Conservation (phyloP, 1,140 invertebrate species). For the Meloidogyne floridensis region DNA sequence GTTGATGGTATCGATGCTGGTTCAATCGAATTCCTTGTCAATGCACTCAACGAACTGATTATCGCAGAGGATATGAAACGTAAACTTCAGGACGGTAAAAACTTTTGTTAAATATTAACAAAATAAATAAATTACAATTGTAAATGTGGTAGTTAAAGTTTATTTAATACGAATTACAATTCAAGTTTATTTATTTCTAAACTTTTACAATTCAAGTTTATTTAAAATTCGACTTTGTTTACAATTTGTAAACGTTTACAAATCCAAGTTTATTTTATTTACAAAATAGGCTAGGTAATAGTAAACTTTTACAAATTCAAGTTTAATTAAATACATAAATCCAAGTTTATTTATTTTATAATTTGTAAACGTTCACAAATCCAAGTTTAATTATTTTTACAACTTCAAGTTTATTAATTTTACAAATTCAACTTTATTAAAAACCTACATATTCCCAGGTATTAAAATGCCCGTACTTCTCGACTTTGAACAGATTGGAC, state of each 20-base stretch:
- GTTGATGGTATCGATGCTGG: slow-evolving; percentile 65
- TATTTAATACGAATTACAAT: background rate
- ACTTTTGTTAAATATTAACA: slow-evolving; percentile 1
- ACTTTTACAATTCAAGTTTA: background rate
- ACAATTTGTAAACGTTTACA: background rate
- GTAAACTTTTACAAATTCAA: background rate
- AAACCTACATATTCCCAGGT: background rate
- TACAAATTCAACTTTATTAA: background rate
- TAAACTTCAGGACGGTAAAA: slow-evolving; percentile 62
- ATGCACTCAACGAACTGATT: slow-evolving; percentile 65
- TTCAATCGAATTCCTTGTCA: slow-evolving; percentile 63
- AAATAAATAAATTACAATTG: slow-evolving; percentile 3
- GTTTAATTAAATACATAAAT: too few species aligned
- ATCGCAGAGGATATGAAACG: slow-evolving; percentile 63
- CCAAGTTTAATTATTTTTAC: too few species aligned
- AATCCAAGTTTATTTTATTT: background rate
- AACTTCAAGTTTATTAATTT: background rate
- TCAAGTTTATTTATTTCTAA: background rate
- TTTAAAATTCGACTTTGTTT: too few species aligned
- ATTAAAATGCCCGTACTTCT: slow-evolving; percentile 59
- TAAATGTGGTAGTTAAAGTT: slow-evolving; percentile 13
- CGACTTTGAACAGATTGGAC: slow-evolving; percentile 57
- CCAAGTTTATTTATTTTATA: too few species aligned
- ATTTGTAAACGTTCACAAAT: too few species aligned
- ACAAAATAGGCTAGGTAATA: too few species aligned